Evolutionary conservation across 2,888 invertebrate genomes (phyloP), one percentile per base, ranked within the genome.

Genomic region (Tigriopus californicus): DNA sequence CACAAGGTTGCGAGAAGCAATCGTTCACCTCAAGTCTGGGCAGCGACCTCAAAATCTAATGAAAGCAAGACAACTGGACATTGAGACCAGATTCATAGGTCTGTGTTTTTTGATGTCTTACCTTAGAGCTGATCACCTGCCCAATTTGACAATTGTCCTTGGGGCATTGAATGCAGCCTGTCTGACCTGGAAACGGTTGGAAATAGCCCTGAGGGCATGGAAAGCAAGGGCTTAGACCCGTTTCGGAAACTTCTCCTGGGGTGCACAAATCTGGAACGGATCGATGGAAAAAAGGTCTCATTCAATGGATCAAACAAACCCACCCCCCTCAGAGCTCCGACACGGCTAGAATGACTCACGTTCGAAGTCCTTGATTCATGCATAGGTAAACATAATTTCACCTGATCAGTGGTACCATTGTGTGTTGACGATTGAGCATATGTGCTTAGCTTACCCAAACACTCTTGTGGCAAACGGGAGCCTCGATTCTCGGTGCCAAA

Each of bases 191-290:
- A 33, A 33, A 33, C 33, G 33, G 66, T 62, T 74, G 74, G 63
- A 68, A 72, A 49, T 68, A 70, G 2, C 71, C 70, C 44, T 73
- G 65, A 6, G 74, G 74, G 66, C 80, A 80, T 1, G 75, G 73
- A 61, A 72, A 72, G 65, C 79, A 77, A 1, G 79, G 79, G 64
- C 71, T 70, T 25, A 79, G 67, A 3, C 78, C 78, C 2, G 74
- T 71, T 66, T 70, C 64, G 44, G 74, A 69, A 63, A 72, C 67
- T 65, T 70, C 67, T 5, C 81, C 81, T 1, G 78, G 76, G 12
- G 71, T 71, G 65, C 81, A 82, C 60, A 74, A 67, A 41, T 72
- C 79, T 79, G 24, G n/a, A 18, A 25, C 18, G 10, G 15, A 54
- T 40, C 24, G 18, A 52, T 47, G n/a, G n/a, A n/a, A 33, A 49